Base-by-base conservation (phyloP, 1,140 invertebrate species). In the Physella acuta region DNA sequence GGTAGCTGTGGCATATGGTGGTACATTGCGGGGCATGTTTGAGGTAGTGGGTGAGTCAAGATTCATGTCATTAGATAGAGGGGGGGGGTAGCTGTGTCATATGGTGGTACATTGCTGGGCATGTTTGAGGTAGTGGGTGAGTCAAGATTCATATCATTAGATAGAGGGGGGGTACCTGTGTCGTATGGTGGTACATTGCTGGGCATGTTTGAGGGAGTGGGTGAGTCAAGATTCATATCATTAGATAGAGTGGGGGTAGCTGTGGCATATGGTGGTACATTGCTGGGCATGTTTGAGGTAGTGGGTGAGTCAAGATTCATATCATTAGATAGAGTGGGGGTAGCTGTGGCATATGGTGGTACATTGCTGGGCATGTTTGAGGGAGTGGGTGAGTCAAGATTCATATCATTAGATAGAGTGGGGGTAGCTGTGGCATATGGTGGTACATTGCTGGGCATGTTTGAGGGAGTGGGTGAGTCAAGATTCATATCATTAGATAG, bases 351-450 rank as follows among this genome's bases (percentile, higher is more conserved):
- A 1, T 74, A 77, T 67, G 78, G 78, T 11, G 62, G 73, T 24
- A 76, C 73, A 4, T 53, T 73, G 3, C 88, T 79, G 30, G 74
- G 72, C 3, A 44, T 75, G 28, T 75, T 75, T 60, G 78, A 79
- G 39, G 78, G 76, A 39, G 73, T 73, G 63, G 89, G 88, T 75
- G 87, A 34, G 60, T 62, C n/a, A n/a, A n/a, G n/a, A n/a, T n/a
- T n/a, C n/a, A n/a, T n/a, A n/a, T n/a, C n/a, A n/a, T n/a, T n/a
- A n/a, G n/a, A n/a, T n/a, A n/a, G n/a, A n/a, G n/a, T n/a, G n/a
- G n/a, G n/a, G n/a, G 70, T 74, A 34, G 78, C 70, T 16, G 77
- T 80, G 77, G 51, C 74, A 1, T 74, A 77, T 67, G 78, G 78
- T 11, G 62, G 73, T 24, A 76, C 73, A 4, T 53, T 73, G 3